phyloP scores from a whole-genome alignment of 2,888 invertebrate genomes.

The Cephus runcator region DNA sequence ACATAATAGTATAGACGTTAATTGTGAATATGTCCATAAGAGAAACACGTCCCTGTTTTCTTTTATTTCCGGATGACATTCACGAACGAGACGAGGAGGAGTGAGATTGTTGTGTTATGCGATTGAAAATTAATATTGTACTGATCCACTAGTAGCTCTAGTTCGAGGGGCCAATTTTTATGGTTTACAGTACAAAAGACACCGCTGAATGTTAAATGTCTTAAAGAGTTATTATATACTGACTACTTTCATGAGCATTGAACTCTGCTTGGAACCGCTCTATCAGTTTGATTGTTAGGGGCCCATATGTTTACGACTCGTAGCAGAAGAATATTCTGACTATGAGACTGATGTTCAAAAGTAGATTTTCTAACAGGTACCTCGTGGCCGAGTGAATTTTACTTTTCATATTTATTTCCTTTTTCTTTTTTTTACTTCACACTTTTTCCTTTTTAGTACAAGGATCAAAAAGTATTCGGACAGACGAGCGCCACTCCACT shows the following conservation, averaged over 20 bases:
- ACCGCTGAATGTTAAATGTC: not conserved
- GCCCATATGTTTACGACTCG: not conserved
- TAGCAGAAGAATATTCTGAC: not conserved
- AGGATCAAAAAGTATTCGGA: not conserved
- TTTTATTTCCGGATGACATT: not conserved
- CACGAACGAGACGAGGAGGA: not conserved
- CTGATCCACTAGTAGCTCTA: not conserved
- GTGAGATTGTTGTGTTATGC: not conserved
- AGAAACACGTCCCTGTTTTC: conserved; percentile 5
- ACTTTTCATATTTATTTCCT: not conserved
- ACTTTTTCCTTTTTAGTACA: not conserved
- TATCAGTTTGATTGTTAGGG: not conserved
- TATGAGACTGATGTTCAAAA: not conserved
- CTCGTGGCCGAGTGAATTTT: not conserved
- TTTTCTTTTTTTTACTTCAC: not conserved
- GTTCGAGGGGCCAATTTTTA: not conserved
- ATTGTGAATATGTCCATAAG: conserved; percentile 52
- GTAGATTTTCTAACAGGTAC: not conserved
- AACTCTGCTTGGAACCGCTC: not conserved
- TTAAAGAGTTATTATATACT: not conserved
- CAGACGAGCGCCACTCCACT: not conserved
- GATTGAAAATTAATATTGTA: not conserved
- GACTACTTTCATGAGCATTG: not conserved
- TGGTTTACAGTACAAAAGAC: not conserved
- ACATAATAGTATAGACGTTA: conserved; percentile 50